Evolutionary conservation across 2,113 vertebrate species (phyloP).

Genomic region (Oryzias woworae): DNA sequence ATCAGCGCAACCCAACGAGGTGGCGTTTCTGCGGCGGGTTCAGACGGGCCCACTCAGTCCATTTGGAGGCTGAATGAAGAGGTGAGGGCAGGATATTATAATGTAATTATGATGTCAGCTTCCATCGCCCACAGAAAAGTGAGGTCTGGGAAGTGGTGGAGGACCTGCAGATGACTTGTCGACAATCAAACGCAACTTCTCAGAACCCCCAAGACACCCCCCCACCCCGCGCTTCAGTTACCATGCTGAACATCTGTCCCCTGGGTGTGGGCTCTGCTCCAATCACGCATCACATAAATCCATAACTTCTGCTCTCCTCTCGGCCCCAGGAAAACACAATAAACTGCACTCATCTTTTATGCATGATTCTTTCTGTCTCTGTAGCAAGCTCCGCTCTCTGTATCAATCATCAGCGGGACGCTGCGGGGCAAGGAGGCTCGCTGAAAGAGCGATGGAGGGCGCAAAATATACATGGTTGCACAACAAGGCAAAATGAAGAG

Average conservation of each 20-base stretch:
- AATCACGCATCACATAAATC: conserved; percentile 64
- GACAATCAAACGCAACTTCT: conserved; percentile 43
- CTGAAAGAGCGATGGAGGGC: conserved; percentile 31
- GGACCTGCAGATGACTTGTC: background rate
- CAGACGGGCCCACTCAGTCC: conserved; percentile 29
- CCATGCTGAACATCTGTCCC: conserved; percentile 43
- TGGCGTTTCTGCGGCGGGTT: conserved; percentile 24
- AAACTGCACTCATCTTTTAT: conserved; percentile 79
- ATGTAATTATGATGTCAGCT: conserved; percentile 49
- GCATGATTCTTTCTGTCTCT: conserved; percentile 68
- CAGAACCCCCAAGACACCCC: conserved; percentile 10
- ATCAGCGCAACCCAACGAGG: conserved; percentile 45
- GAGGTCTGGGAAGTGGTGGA: background rate
- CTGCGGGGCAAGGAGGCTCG: conserved; percentile 51
- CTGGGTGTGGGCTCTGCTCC: conserved; percentile 46
- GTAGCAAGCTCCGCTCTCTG: conserved; percentile 59
- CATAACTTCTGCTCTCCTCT: conserved; percentile 63
- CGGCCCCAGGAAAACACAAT: conserved; percentile 74
- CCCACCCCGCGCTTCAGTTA: background rate
- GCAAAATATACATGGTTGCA: conserved; percentile 60
- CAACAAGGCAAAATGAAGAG: conserved; percentile 76
- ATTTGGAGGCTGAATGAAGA: conserved; percentile 32
- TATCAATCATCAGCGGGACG: conserved; percentile 75
- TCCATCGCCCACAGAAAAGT: conserved; percentile 13
- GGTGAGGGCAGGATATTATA: conserved; percentile 29